Conservation (phyloP, 2,888 invertebrate species). For the Sarcophaga subvicina region DNA sequence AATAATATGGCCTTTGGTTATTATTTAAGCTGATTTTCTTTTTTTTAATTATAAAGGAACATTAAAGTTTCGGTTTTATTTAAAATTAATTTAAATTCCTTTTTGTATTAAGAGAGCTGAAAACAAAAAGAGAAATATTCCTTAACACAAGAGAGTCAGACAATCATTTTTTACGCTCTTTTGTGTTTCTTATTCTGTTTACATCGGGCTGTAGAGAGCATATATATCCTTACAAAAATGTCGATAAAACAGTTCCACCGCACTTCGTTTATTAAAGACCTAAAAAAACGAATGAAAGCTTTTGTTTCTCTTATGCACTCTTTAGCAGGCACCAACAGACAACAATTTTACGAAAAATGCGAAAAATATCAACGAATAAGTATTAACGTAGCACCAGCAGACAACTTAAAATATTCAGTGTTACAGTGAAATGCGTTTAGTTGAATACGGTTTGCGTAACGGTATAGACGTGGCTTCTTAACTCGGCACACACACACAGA, state of each 20-base stretch:
- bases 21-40: too few species aligned
- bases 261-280: conserved; percentile 22
- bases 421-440: conserved; percentile 46
- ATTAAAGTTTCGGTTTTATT: too few species aligned
- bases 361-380: conserved; percentile 14
- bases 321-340: conserved; percentile 1
- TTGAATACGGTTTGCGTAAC: conserved; percentile 56
- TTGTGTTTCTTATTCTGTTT: not conserved
- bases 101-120: not conserved
- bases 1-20: too few species aligned
- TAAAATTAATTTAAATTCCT: too few species aligned
- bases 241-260: conserved; percentile 44
- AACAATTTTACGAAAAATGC: not conserved
- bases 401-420: conserved; percentile 50
- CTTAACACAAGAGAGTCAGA: not conserved
- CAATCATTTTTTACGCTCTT: not conserved
- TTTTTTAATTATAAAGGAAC: too few species aligned
- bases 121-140: conserved; percentile 27
- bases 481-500: not conserved
- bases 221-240: not conserved
- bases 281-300: conserved; percentile 48
- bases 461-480: conserved; percentile 39
- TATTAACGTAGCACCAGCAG: conserved; percentile 39
- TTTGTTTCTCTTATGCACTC: conserved; percentile 1
- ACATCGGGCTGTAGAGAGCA: not conserved